Evolutionary conservation across 2,888 invertebrate genomes (phyloP), one percentile per base, ranked within the genome.

Genomic region (Pristionchus arcanus): DNA sequence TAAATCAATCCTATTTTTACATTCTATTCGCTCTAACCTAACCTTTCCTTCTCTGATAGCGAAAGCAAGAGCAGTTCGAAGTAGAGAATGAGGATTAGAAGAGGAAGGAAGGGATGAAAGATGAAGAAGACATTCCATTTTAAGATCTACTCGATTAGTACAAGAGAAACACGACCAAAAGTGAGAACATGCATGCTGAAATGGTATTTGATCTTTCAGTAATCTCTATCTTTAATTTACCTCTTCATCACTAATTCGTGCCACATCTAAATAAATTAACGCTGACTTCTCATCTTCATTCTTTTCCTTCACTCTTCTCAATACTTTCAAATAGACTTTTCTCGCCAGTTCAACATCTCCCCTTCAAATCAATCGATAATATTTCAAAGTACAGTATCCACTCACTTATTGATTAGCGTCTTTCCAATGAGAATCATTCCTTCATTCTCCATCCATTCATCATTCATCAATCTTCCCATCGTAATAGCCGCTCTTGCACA

Each of bases 401-500:
- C 37, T 68, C 68, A 88, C 88, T 42, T 88, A 25, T 71, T 34
- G 31, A 49, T 28, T 13, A 37, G 63, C 28, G 81, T 53, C 66
- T 42, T 59, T 13, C 81, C 83, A 42, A 89, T 89, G 37, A 81
- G n/a, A 9, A 53, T 21, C 81, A 89, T 89, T 21, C 28, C 83
- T 59, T 66, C 81, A 25, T 59, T 37, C 55, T 83, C 89, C 28
- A 53, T 55, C 16, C n/a, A 19, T 66, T 83, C 89, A 25, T 89
- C 89, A 49, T 63, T 66, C 28, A 83, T 28, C 42, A 89, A 49
- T 83, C 81, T 55, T 37, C 37, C 81, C 89, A 89, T 83, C 83
- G 89, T 31, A 16, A 89, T n/a, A 2, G 89, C 81, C 42, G 89
- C 89, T 49, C 89, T 59, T 21, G 81, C 63, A 53, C 59, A 59